Percentiles rank a stretch among this genome's conserved stretches.
phyloP scores from a whole-genome alignment of 2,797 vertebrate species.

The Nasua narica region DNA sequence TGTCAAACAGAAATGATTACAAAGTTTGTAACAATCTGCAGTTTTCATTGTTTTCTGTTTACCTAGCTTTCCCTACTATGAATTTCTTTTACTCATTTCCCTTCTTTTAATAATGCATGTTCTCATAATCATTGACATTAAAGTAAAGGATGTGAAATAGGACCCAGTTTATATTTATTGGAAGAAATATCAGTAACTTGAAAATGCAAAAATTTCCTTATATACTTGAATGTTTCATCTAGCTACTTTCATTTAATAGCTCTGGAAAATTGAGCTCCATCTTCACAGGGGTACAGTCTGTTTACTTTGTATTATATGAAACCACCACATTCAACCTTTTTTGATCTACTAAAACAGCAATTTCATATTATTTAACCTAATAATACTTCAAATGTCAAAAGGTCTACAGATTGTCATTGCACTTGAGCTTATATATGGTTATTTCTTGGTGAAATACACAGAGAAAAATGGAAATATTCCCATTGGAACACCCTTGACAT shows the following conservation, averaged over 20 bases:
- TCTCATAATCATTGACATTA: constrained; percentile 53
- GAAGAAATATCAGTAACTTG: constrained; percentile 43
- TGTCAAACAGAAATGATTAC: constrained; percentile 69
- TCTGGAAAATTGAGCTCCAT: constrained; percentile 41
- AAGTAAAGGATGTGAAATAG: constrained; percentile 47
- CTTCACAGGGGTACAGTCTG: neutral
- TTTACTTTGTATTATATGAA: neutral
- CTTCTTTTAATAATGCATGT: constrained; percentile 62
- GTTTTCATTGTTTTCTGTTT: constrained; percentile 66
- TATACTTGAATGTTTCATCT: constrained; percentile 31
- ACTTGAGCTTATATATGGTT: neutral
- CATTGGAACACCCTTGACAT: neutral
- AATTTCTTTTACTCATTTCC: constrained; percentile 54
- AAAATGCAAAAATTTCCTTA: constrained; percentile 30
- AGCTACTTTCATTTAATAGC: constrained; percentile 29
- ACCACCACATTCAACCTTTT: neutral
- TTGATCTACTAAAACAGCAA: neutral
- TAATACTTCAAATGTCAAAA: constrained; percentile 10
- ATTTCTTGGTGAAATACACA: neutral
- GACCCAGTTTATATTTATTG: constrained; percentile 46
- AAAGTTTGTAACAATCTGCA: constrained; percentile 59
- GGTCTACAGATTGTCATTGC: neutral
- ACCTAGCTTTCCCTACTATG: constrained; percentile 14
- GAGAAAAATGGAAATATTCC: neutral
- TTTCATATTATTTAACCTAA: constrained; percentile 20